Conservation (phyloP, 2,888 invertebrate genomes). For the Oscheius sp. region DNA sequence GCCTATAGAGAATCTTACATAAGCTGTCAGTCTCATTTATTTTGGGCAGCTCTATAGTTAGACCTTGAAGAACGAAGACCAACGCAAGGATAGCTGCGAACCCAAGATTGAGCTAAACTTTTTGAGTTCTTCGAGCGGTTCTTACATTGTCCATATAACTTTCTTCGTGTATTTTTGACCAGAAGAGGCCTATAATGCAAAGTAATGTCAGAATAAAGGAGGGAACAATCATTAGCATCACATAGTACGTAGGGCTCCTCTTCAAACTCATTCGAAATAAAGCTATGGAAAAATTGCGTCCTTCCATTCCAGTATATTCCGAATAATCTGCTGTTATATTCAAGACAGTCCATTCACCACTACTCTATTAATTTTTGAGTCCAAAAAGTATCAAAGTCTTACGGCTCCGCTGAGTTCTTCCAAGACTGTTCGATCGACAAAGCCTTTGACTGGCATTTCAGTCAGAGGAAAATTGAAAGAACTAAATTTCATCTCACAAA, state of each 20-base stretch:
- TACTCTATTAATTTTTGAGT: too few species aligned
- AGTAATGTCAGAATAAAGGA: neutral
- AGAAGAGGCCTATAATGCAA: neutral
- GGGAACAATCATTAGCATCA: conserved; percentile 2
- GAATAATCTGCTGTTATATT: neutral
- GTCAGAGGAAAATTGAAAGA: neutral
- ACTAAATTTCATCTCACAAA: neutral
- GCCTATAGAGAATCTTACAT: too few species aligned
- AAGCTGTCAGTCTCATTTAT: conserved; percentile 2
- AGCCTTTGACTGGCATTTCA: neutral
- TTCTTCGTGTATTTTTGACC: conserved; percentile 6
- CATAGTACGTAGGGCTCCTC: neutral
- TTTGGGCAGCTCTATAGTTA: conserved; percentile 5
- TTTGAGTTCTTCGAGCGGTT: neutral
- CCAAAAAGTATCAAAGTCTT: too few species aligned
- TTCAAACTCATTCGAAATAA: neutral
- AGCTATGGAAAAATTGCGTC: neutral
- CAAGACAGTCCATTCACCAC: neutral
- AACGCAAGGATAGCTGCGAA: conserved; percentile 26
- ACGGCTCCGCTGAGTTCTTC: too few species aligned
- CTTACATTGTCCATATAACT: conserved; percentile 18
- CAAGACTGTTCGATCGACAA: neutral
- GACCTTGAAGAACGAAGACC: conserved; percentile 20
- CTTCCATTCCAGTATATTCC: neutral
- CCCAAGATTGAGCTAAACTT: conserved; percentile 25